phyloP scores from a whole-genome alignment of 2,113 vertebrate species.

The Oncorhynchus keta region DNA sequence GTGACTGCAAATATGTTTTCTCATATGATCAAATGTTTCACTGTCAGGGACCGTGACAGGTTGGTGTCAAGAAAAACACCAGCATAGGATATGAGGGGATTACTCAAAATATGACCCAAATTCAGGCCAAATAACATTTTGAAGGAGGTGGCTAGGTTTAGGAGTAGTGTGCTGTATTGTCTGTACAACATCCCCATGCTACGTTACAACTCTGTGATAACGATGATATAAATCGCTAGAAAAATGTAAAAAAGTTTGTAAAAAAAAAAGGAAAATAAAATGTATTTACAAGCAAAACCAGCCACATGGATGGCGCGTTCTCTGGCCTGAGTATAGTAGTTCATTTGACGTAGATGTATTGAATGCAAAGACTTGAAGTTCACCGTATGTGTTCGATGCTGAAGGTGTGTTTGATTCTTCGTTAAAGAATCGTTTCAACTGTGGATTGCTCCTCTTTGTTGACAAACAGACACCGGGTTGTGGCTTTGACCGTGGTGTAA shows the following conservation, averaged over 20 bases:
- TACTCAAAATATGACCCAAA: no score
- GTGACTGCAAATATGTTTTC: background rate
- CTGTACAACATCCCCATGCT: no score
- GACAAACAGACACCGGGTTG: constrained; percentile 14
- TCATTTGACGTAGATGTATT: constrained; percentile 11
- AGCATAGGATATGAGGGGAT: no score
- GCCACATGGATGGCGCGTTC: constrained; percentile 38
- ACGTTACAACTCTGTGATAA: no score
- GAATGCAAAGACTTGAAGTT: background rate
- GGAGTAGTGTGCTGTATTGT: no score
- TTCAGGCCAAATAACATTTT: no score
- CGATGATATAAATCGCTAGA: constrained; percentile 68
- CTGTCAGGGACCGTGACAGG: constrained; percentile 40
- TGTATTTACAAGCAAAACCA: constrained; percentile 89
- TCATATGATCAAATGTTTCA: constrained; percentile 27
- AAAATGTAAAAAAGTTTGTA: constrained; percentile 81
- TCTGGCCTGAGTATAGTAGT: constrained; percentile 18
- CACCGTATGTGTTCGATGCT: constrained; percentile 19
- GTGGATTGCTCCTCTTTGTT: background rate
- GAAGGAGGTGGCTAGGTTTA: no score
- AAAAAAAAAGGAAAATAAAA: background rate
- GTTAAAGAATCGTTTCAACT: background rate
- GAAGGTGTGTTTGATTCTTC: background rate
- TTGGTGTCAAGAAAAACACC: no score
- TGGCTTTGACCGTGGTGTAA: background rate